A percentile compares a stretch with the other conserved stretches of the same genome.
phyloP scores from a whole-genome alignment of 2,888 invertebrate genomes.

The Drosophila imparisetae region DNA sequence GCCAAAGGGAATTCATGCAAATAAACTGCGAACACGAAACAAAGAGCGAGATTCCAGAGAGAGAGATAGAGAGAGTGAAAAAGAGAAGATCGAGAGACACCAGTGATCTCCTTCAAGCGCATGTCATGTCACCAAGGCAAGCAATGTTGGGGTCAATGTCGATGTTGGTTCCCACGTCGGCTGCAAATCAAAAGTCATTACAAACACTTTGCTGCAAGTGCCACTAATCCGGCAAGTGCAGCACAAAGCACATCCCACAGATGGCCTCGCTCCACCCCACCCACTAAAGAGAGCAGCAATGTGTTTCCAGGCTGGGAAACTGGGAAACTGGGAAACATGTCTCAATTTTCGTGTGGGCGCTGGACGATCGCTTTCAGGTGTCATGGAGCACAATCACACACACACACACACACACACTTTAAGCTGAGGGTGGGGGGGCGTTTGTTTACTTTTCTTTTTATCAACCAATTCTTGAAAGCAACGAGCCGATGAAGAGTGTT shows the following conservation, averaged over 20 bases:
- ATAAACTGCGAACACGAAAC: conserved; percentile 48
- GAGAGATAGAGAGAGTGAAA: neutral
- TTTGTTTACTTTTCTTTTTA: conserved; percentile 56
- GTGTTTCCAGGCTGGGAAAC: conserved; percentile 33
- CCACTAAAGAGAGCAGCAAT: conserved; percentile 49
- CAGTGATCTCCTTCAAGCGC: conserved; percentile 15
- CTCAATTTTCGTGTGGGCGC: conserved; percentile 76
- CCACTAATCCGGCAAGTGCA: conserved; percentile 72
- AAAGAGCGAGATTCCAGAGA: neutral
- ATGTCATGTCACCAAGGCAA: conserved; percentile 57
- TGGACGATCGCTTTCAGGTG: conserved; percentile 68
- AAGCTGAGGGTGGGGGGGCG: conserved; percentile 36
- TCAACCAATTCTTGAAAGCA: conserved; percentile 56
- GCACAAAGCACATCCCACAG: conserved; percentile 55
- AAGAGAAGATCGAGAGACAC: neutral
- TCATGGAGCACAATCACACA: conserved; percentile 44
- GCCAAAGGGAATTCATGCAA: conserved; percentile 69
- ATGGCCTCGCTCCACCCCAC: conserved; percentile 5
- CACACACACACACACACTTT: conserved; percentile 30
- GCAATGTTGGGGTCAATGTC: conserved; percentile 44
- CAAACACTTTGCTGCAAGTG: conserved; percentile 65
- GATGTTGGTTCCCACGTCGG: conserved; percentile 57
- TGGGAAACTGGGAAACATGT: conserved; percentile 37
- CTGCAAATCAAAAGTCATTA: conserved; percentile 81
- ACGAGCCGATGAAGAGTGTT: conserved; percentile 35